Percentiles rank a stretch among this genome's conserved stretches.
These are phyloP conservation scores for Drosophila ananassae DNA, from an alignment of 1,140 invertebrate genomes.

Conservation along the genomic window DNA sequence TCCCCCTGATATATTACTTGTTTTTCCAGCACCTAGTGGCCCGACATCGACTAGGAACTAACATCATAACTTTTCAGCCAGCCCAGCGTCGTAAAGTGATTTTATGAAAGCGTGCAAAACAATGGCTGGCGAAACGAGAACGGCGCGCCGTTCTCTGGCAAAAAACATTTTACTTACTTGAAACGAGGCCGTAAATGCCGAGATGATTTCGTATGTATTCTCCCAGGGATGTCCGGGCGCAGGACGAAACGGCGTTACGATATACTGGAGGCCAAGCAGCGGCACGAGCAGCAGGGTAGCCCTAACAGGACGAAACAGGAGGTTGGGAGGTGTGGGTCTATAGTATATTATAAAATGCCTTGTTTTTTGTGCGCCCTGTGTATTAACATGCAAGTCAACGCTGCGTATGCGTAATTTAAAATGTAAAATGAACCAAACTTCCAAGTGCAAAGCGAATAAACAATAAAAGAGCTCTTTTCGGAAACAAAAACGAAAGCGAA, in stretches of 20 bases:
- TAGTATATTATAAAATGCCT: constrained; percentile 26
- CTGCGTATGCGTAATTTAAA: constrained; percentile 79
- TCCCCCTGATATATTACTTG: constrained; percentile 1
- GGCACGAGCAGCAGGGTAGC: constrained; percentile 95
- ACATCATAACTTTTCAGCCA: constrained; percentile 44
- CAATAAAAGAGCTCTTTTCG: constrained; percentile 40
- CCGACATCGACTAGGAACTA: constrained; percentile 23
- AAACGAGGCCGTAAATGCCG: constrained; percentile 93
- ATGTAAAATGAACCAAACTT: constrained; percentile 72
- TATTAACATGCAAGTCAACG: constrained; percentile 79
- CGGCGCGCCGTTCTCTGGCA: not conserved
- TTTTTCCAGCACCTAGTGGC: constrained; percentile 3
- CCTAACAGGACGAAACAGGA: constrained; percentile 83
- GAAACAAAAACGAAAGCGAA: constrained; percentile 11
- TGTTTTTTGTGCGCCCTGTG: constrained; percentile 21
- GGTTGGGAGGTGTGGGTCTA: constrained; percentile 2
- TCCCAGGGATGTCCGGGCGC: constrained; percentile 88
- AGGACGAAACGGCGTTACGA: constrained; percentile 95
- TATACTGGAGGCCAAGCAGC: constrained; percentile 92
- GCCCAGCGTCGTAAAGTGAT: constrained; percentile 44
- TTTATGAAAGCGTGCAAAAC: constrained; percentile 41
- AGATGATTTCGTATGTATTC: constrained; percentile 90
- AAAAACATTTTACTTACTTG: constrained; percentile 88
- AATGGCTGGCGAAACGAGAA: constrained; percentile 14
- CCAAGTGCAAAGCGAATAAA: constrained; percentile 52